Conservation (phyloP, 2,888 invertebrate species). For the Acleris emargana region DNA sequence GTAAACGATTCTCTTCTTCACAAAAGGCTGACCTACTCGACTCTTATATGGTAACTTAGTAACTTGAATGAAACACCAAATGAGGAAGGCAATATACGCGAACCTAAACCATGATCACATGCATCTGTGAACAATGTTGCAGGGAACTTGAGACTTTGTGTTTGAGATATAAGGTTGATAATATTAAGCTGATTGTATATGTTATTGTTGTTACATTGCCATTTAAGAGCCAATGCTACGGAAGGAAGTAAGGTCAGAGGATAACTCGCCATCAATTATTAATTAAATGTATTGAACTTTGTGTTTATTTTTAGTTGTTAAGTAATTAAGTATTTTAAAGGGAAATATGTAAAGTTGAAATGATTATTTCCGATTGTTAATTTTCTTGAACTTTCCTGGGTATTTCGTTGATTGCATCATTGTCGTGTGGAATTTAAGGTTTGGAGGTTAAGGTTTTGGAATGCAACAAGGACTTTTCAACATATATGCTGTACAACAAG, state of each 20-base stretch:
- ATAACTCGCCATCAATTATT: constrained; percentile 44
- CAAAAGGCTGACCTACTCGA: constrained; percentile 26
- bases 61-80: constrained; percentile 29
- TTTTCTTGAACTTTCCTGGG: constrained; percentile 24
- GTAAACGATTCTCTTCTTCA: background rate
- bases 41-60: constrained; percentile 29
- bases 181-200: background rate
- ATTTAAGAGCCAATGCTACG: constrained; percentile 53
- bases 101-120: background rate
- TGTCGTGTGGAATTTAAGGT: too few species aligned
- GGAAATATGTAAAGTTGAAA: constrained; percentile 23
- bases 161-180: constrained; percentile 6
- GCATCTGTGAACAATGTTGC: background rate
- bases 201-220: constrained; percentile 41
- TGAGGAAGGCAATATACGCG: constrained; percentile 12
- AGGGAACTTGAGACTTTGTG: constrained; percentile 24
- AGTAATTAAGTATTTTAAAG: constrained; percentile 31
- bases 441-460: too few species aligned
- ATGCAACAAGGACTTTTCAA: too few species aligned
- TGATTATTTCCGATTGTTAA: constrained; percentile 14
- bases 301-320: constrained; percentile 18
- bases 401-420: too few species aligned
- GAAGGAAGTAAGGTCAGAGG: constrained; percentile 59
- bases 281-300: constrained; percentile 16
- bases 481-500: too few species aligned